A percentile compares a stretch with the other conserved stretches of the same genome.
phyloP scores from a whole-genome alignment of 2,113 vertebrate species.

The Gnathonemus longibarbis region DNA sequence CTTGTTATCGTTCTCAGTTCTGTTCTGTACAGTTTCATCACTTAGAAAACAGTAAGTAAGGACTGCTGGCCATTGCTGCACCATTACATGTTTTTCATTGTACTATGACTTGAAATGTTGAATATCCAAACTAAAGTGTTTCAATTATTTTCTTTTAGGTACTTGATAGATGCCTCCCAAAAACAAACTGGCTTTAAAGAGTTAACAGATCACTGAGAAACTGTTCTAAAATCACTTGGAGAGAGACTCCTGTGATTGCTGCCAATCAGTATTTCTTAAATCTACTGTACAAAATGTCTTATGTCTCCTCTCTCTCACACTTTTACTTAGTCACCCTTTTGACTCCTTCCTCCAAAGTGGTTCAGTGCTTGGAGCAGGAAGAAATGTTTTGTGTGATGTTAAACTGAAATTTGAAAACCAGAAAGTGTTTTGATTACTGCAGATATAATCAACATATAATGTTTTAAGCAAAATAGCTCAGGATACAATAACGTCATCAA shows the following conservation, averaged over 20 bases:
- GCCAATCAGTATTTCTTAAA: conserved; percentile 4
- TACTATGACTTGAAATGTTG: background rate
- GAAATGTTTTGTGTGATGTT: background rate
- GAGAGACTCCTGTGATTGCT: background rate
- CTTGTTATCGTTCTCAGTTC: conserved; percentile 71
- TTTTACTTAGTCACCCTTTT: background rate
- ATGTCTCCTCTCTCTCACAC: background rate
- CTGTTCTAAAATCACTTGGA: background rate
- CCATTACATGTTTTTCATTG: background rate
- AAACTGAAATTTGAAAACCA: background rate
- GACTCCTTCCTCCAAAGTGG: background rate
- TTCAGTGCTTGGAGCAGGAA: background rate
- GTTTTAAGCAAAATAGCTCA: background rate
- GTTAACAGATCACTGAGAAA: background rate
- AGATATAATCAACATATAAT: background rate
- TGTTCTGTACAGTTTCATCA: conserved; percentile 80
- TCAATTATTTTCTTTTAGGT: background rate
- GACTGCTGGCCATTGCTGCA: background rate
- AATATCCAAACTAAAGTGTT: background rate
- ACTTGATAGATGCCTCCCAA: background rate
- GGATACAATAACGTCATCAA: background rate
- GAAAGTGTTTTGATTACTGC: conserved; percentile 1
- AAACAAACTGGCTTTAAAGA: background rate
- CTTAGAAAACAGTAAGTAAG: conserved; percentile 51
- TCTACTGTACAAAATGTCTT: background rate